Evolutionary conservation across 2,797 vertebrate species (phyloP).

Genomic region (Lacerta agilis): DNA sequence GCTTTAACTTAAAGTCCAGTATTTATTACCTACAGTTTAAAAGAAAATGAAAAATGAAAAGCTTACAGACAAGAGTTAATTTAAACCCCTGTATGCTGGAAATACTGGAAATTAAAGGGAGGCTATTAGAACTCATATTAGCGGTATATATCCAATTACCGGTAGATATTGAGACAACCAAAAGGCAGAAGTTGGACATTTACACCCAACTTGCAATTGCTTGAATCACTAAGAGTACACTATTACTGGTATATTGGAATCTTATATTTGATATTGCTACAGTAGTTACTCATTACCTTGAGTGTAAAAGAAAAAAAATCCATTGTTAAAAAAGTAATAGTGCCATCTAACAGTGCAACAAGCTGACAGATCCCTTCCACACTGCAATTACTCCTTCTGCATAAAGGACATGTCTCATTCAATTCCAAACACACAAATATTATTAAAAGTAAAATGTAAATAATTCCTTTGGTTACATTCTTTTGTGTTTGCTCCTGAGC

Average conservation of each 20-base stretch:
- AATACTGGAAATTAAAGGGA: background rate
- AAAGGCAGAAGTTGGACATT: background rate
- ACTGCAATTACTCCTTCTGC: slow-evolving; percentile 22
- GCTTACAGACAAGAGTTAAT: background rate
- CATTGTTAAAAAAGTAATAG: background rate
- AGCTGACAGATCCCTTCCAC: background rate
- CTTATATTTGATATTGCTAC: background rate
- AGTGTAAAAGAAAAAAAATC: background rate
- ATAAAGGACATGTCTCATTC: background rate
- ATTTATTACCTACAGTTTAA: background rate
- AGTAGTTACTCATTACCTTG: fast-evolving
- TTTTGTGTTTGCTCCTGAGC: background rate
- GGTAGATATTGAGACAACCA: background rate
- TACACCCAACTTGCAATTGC: fast-evolving
- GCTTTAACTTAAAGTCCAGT: background rate
- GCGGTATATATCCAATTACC: background rate
- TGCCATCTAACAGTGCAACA: background rate
- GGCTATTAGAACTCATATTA: background rate
- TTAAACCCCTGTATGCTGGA: background rate
- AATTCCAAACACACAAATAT: background rate
- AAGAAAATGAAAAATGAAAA: background rate
- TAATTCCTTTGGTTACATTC: background rate
- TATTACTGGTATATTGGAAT: background rate
- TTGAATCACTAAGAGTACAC: background rate
- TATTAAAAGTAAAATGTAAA: background rate